Base-by-base conservation (phyloP, 2,113 vertebrate genomes). In the Crocuta crocuta region DNA sequence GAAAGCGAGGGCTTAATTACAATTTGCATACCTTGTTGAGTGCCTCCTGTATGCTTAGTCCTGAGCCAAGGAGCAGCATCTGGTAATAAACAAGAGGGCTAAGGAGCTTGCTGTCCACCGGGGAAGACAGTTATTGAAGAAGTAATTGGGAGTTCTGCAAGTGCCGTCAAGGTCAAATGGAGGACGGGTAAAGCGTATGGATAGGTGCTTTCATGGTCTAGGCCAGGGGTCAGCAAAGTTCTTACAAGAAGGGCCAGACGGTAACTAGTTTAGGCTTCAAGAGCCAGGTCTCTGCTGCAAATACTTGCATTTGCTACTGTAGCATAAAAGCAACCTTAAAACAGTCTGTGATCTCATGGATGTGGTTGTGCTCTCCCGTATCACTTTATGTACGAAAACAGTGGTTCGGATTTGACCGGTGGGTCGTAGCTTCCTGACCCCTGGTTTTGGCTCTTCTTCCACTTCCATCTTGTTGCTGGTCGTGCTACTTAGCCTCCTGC, bases 401-500 rank as follows among this genome's bases (percentile, higher is more conserved):
- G 31, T 7, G 39, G 31, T 19, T 21, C 87, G 28, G 48, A 68
- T 78, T 82, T 90, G 50, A 23, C 31, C 53, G 28, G 7, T n/a
- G 24, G 65, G 28, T 33, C 21, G 0, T 70, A 12, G 39, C 81
- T 80, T 76, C 31, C 33, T 55, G 43, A 43, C 19, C 50, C 11
- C 53, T n/a, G 12, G 11, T 76, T 24, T 73, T n/a, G 45, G 23
- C 35, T 50, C 3, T 65, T 79, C 70, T 92, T 73, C 28, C 53
- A 0, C 12, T 7, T 82, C 80, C 28, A 7, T 8, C 45, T 45
- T n/a, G 0, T 26, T 7, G 1, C 16, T 5, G 1, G 13, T 10
- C 33, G 26, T 26, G 0, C 7, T 19, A 23, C 66, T 78, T 73
- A n/a, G 21, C 28, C n/a, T 55, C 7, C 0, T 66, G 28, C 39